Evolutionary conservation across 2,888 invertebrate genomes (phyloP), one percentile per base, ranked within the genome.

Genomic region (Euphydryas editha): DNA sequence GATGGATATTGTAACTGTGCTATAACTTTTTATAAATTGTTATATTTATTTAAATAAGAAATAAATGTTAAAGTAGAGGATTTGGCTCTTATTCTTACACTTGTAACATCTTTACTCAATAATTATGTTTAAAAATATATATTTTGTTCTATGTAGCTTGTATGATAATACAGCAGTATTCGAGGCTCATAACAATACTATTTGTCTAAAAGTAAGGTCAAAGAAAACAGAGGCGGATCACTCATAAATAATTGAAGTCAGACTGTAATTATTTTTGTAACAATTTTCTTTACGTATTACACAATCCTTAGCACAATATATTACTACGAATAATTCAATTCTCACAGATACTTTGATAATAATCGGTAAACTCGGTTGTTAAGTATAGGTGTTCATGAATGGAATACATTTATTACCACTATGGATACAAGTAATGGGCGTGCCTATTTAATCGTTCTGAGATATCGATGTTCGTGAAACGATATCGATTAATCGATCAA

Each of bases 401-500:
- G 47, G 47, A 61, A 24, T 61, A 59, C 61, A 61, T 67, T 69
- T 54, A 57, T 60, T 47, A 67, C 56, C 37, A 39, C 17, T 37
- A 49, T 46, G 18, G 18, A 36, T 47, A 49, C 49, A 46, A n/a
- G 47, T 62, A 42, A 24, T 58, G 61, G 46, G 51, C 49, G 51
- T 59, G 15, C 20, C 24, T 54, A 46, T 59, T 47, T 58, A 69
- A 67, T 69, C 69, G 61, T 47, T 62, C n/a, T 59, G 24, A 69
- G 67, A 64, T 60, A 59, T 47, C 54, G 61, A 67, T 63, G 44
- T 60, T 42, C 55, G 2, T 20, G 21, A 63, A 24, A 57, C 49
- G 54, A 64, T 64, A 64, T 65, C 71, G 67, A 65, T 60, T 54
- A 54, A 54, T 62, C 55, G 57, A 60, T 59, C 57, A 57, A 54